phyloP scores from a whole-genome alignment of 2,797 vertebrate genomes.

The Chloroceryle inda region DNA sequence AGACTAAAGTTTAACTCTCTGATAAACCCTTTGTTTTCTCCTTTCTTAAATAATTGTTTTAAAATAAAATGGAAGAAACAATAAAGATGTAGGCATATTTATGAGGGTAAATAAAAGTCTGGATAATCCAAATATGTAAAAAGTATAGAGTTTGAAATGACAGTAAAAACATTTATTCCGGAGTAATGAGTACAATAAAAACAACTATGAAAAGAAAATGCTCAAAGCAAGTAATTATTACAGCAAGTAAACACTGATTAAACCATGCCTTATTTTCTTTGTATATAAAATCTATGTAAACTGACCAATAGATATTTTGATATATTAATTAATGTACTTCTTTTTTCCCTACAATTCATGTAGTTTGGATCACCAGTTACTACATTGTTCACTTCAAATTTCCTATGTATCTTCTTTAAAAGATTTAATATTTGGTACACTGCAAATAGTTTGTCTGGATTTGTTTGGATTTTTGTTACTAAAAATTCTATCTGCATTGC shows the following conservation, averaged over 20 bases:
- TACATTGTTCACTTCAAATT: background rate
- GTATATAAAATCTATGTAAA: background rate
- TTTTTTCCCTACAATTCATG: background rate
- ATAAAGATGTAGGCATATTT: background rate
- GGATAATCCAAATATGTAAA: background rate
- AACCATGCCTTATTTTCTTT: background rate
- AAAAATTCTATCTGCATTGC: background rate
- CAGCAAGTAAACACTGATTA: background rate
- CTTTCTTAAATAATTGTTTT: background rate
- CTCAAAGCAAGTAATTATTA: background rate
- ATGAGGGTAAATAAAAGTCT: background rate
- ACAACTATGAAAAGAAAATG: background rate
- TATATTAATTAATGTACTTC: background rate
- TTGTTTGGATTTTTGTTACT: background rate
- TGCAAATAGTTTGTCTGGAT: background rate
- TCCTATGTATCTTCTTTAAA: background rate
- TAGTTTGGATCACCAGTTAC: background rate
- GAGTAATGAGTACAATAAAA: background rate
- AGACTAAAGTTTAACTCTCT: background rate
- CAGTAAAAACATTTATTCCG: background rate
- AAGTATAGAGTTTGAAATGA: background rate
- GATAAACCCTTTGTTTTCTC: background rate
- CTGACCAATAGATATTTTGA: background rate
- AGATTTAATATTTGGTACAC: background rate
- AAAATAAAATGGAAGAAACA: background rate